Evolutionary conservation across 1,140 invertebrate genomes (phyloP), one percentile per base, ranked within the genome.

Genomic region (Bilobella aurantiaca): DNA sequence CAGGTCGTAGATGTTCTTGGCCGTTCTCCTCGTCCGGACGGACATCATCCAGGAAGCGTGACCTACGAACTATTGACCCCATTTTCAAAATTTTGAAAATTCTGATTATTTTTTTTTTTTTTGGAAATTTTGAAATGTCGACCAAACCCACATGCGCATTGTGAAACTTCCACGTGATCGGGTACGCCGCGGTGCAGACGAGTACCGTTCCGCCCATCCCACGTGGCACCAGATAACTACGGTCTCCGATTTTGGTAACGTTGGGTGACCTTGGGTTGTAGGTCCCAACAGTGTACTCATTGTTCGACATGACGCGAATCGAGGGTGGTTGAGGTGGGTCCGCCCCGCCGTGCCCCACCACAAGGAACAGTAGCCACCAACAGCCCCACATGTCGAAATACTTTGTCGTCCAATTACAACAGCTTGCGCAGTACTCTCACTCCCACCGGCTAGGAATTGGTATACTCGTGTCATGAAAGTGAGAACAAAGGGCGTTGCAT

Each of bases 81-180:
- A n/a, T n/a, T n/a, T n/a, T n/a, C n/a, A n/a, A n/a, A n/a, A n/a
- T n/a, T n/a, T n/a, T n/a, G n/a, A n/a, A n/a, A n/a, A n/a, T n/a
- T n/a, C n/a, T n/a, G n/a, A n/a, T n/a, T n/a, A n/a, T n/a, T n/a
- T n/a, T n/a, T n/a, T n/a, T n/a, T n/a, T n/a, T n/a, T n/a, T n/a
- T n/a, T n/a, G n/a, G n/a, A n/a, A n/a, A n/a, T n/a, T n/a, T n/a
- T n/a, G n/a, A n/a, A n/a, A n/a, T n/a, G n/a, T n/a, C 8, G 34
- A 14, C 59, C 21, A 16, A 16, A 18, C 49, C 46, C 12, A 62
- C 59, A 12, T 62, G 32, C 8, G 58, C 31, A 28, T 62, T 37
- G 32, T 62, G 59, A 14, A 62, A 34, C 8, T 30, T 46, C 59
- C 59, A 62, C 5, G 59, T 62, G 23, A 62, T 23, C 5, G 59